Evolutionary conservation across 2,797 vertebrate species (phyloP), one percentile per base, ranked within the genome.

Genomic region (Esox masquinongy): DNA sequence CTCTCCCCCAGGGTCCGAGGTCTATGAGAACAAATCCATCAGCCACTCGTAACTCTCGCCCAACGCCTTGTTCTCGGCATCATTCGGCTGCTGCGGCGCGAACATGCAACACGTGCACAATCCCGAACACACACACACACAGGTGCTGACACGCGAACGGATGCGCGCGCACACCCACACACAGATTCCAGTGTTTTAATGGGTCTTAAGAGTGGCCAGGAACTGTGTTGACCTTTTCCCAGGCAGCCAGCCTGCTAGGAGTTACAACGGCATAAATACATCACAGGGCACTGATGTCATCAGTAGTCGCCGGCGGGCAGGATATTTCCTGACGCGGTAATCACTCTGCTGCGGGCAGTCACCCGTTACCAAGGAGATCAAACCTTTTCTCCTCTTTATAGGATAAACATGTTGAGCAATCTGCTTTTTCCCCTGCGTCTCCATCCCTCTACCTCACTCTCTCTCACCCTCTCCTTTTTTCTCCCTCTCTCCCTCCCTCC

Each of bases 201-300:
- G 82, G 83, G 84, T 53, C 77, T 84, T 79, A 88, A 87, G 85
- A 78, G 80, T 83, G 74, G 80, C 79, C 85, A 90, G 90, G 81
- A 88, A 85, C 81, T 89, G 79, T 24, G 36, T 68, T 90, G 88
- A 87, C 84, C 86, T 81, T 80, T 72, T 88, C 83, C 83, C 85
- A 78, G 87, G 76, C 77, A 86, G 76, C 70, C 83, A 9, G 69
- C 12, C 86, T 84, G 87, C 86, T 85, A 82, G 83, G 76, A 72
- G 76, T 80, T 74, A 74, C 84, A 86, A 88, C 82, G 81, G 83
- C 73, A 84, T 84, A 91, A 89, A 92, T 88, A 85, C 88, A 91
- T 92, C 87, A 88, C 70, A 49, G 77, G 82, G 86, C 75, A 80
- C 91, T 94, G 91, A 93, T 92, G 92, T 94, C 92, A 93, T 90